phyloP scores from a whole-genome alignment of 2,113 vertebrate species.

The Gracilinanus agilis region DNA sequence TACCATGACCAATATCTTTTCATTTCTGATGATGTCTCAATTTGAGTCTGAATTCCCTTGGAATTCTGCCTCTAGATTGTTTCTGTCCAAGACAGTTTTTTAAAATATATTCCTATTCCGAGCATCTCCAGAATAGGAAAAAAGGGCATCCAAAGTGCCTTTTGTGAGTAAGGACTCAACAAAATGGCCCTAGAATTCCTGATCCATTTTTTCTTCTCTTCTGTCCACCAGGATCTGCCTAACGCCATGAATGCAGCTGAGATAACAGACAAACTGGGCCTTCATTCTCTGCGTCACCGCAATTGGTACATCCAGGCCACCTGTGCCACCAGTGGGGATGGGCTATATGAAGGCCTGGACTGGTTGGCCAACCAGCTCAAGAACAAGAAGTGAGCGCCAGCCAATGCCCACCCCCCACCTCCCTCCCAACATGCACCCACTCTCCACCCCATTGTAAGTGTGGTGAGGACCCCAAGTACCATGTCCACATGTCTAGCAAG shows the following conservation, averaged over 20 bases:
- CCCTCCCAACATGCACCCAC: conserved; percentile 46
- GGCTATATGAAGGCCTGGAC: conserved; percentile 97
- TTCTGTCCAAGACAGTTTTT: conserved; percentile 16
- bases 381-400: conserved; percentile 95
- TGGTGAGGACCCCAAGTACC: conserved; percentile 73
- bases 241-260: too few relatives aligned
- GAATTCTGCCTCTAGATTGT: conserved; percentile 14
- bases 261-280: too few relatives aligned
- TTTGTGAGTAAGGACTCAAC: not conserved
- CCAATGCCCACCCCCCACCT: conserved; percentile 52
- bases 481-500: conserved; percentile 69
- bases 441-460: conserved; percentile 63
- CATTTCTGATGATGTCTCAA: not conserved
- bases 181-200: conserved; percentile 34
- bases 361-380: conserved; percentile 99
- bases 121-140: conserved; percentile 24
- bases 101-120: conserved; percentile 2
- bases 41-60: conserved; percentile 12
- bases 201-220: conserved; percentile 51
- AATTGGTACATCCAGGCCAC: too few relatives aligned
- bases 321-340: conserved; percentile 97
- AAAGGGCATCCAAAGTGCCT: not conserved
- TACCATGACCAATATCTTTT: not conserved
- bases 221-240: conserved; percentile 90
- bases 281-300: too few relatives aligned